Percentiles rank a stretch among this genome's conserved stretches.
Conservation (phyloP, 2,888 invertebrate species). For the Sclerodermus sp. region DNA sequence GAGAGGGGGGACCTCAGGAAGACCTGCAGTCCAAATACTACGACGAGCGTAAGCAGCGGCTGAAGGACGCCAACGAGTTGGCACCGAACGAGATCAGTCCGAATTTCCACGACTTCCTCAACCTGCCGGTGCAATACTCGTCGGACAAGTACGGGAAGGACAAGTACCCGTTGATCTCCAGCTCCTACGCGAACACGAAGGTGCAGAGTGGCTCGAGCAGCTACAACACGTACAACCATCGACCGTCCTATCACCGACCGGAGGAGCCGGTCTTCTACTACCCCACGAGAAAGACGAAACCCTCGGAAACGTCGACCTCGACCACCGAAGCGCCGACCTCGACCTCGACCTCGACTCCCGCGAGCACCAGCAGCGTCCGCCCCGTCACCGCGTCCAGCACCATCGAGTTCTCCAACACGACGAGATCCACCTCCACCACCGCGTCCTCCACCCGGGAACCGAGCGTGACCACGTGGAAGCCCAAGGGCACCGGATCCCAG, state of each 20-base stretch:
- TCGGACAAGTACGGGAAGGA: slow-evolving; percentile 64
- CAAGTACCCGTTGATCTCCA: slow-evolving; percentile 70
- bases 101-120: slow-evolving; percentile 70
- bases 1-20: slow-evolving; percentile 6
- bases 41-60: slow-evolving; percentile 3
- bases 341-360: slow-evolving; percentile 19
- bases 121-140: slow-evolving; percentile 69
- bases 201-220: slow-evolving; percentile 63
- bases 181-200: slow-evolving; percentile 72
- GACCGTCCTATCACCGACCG: slow-evolving; percentile 29
- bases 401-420: too few species aligned
- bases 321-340: slow-evolving; percentile 15
- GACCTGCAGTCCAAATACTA: slow-evolving; percentile 14
- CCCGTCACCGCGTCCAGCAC: too few species aligned
- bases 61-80: slow-evolving; percentile 30
- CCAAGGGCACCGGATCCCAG: slow-evolving; percentile 23
- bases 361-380: too few species aligned
- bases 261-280: slow-evolving; percentile 28
- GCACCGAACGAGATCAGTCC: slow-evolving; percentile 67
- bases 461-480: slow-evolving; percentile 54
- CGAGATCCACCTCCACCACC: slow-evolving; percentile 28
- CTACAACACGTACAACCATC: slow-evolving; percentile 52
- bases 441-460: slow-evolving; percentile 31
- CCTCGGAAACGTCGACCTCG: slow-evolving; percentile 17
- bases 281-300: slow-evolving; percentile 20